Base-by-base conservation (phyloP, 2,888 invertebrate species). In the Tipula helvola region DNA sequence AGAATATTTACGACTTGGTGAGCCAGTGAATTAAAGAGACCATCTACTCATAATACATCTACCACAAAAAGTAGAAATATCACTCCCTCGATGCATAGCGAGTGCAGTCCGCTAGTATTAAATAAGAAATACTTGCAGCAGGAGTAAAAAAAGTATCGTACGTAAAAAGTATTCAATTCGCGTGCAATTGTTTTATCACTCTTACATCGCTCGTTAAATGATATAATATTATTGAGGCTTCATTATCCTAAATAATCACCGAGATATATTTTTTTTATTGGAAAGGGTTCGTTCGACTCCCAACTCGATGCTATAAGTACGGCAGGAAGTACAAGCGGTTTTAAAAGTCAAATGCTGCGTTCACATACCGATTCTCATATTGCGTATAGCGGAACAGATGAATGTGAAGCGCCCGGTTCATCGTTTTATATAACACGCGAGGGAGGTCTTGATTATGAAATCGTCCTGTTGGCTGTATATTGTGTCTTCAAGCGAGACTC, bases 291-390 rank as follows among this genome's bases (percentile, higher is more conserved):
- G 1, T 93, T 97, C 89, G 97, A 97, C 89, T 97, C 96, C 86
- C 97, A 97, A 90, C 92, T 97, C 89, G 97, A 97, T 90, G 91
- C 90, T 5, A 87, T 91, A n/a, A 91, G 91, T 87, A 91, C 90
- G 88, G 89, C 88, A 42, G 90, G 90, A 3, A 90, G 89, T 83
- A 89, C 89, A 39, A 90, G 86, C 12, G 90, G 90, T 3, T 91
- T 91, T 85, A 92, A 93, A 4, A 93, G 93, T 90, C 95, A 95
- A 89, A 93, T 97, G 87, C 94, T 95, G 0, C 93, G 98, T 86
- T 98, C 97, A 0, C 97, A 97, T 90, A 98, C 98, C 0, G 98
- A 98, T 90, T 97, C 97, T 0, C 97, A 97, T 90, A 97, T 98
- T 87, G 96, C 96, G 5, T 97, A 97, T 90, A 94, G 95, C 0